Conservation (phyloP, 2,888 invertebrate species). For the Campopleginae sp. region DNA sequence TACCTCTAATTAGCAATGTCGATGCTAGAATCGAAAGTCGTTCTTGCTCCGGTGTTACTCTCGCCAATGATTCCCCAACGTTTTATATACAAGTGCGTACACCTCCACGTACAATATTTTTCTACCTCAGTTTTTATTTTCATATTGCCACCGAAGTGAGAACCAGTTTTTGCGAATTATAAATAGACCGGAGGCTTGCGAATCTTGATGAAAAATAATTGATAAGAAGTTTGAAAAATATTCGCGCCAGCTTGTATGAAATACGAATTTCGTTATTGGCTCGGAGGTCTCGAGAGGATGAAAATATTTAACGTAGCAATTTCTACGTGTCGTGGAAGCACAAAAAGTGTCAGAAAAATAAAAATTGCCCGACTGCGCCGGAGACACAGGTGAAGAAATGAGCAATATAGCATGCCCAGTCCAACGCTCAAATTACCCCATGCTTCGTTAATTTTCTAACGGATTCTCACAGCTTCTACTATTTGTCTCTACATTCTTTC, state of each 20-base stretch:
- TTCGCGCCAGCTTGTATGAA: neutral
- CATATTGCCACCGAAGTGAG: slow-evolving; percentile 48
- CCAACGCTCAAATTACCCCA: slow-evolving; percentile 18
- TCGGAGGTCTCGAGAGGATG: neutral
- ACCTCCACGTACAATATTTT: slow-evolving; percentile 5
- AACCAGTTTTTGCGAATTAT: slow-evolving; percentile 63
- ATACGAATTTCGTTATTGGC: neutral
- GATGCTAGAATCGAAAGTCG: slow-evolving; percentile 65
- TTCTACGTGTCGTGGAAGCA: neutral
- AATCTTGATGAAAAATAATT: slow-evolving; percentile 14
- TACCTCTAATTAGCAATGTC: slow-evolving; percentile 66
- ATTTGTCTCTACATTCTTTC: slow-evolving; percentile 44
- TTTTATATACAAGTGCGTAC: slow-evolving; percentile 26
- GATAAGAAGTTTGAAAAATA: neutral
- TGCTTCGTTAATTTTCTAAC: slow-evolving; percentile 35
- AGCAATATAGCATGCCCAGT: slow-evolving; percentile 18
- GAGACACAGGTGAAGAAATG: slow-evolving; percentile 43
- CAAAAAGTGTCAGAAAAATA: neutral
- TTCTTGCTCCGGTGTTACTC: slow-evolving; percentile 50
- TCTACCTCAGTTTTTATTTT: slow-evolving; percentile 31
- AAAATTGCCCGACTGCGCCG: slow-evolving; percentile 27
- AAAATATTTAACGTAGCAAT: neutral
- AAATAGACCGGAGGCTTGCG: neutral
- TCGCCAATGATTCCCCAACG: slow-evolving; percentile 30
- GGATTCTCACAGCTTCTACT: slow-evolving; percentile 17